These are phyloP conservation scores for Drosophila lowei DNA, from an alignment of 1,140 invertebrate genomes.

Conservation along the genomic window DNA sequence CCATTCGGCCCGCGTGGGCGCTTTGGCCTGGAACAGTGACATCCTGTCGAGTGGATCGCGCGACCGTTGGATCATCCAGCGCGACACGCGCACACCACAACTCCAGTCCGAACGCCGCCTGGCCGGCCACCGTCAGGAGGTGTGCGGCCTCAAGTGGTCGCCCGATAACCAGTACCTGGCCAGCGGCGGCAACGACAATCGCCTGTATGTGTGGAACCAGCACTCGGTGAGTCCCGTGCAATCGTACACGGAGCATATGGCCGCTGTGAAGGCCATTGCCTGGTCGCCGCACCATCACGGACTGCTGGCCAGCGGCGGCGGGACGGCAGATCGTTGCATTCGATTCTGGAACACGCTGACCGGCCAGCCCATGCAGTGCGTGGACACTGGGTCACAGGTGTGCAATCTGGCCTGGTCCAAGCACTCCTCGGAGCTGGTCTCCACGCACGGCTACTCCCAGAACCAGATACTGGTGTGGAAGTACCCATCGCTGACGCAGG, in stretches of 20 bases:
- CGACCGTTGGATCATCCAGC: conserved; percentile 96
- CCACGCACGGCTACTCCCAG: conserved; percentile 99
- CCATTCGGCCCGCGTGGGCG: conserved; percentile 96
- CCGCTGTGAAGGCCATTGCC: conserved; percentile 99
- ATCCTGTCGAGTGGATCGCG: conserved; percentile 97
- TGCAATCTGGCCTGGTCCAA: conserved; percentile 99
- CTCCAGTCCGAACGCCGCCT: conserved; percentile 90
- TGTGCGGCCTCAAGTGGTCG: conserved; percentile 99
- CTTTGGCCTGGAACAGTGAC: conserved; percentile 99
- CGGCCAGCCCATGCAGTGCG: conserved; percentile 99
- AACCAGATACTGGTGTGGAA: conserved; percentile 99
- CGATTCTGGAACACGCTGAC: conserved; percentile 99
- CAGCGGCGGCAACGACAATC: conserved; percentile 99
- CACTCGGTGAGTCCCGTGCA: conserved; percentile 95
- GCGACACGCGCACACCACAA: conserved; percentile 95
- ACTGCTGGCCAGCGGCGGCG: conserved; percentile 97
- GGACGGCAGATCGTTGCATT: conserved; percentile 98
- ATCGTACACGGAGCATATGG: conserved; percentile 98
- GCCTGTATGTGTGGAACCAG: conserved; percentile 98
- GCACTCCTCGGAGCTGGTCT: conserved; percentile 98
- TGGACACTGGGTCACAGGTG: conserved; percentile 99
- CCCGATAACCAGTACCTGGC: conserved; percentile 99
- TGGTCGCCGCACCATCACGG: conserved; percentile 99
- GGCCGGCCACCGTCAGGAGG: conserved; percentile 97
- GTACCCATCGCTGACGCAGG: conserved; percentile 96